Conservation (phyloP, 2,797 vertebrate species). For the Rhadinocentrus ornatus region DNA sequence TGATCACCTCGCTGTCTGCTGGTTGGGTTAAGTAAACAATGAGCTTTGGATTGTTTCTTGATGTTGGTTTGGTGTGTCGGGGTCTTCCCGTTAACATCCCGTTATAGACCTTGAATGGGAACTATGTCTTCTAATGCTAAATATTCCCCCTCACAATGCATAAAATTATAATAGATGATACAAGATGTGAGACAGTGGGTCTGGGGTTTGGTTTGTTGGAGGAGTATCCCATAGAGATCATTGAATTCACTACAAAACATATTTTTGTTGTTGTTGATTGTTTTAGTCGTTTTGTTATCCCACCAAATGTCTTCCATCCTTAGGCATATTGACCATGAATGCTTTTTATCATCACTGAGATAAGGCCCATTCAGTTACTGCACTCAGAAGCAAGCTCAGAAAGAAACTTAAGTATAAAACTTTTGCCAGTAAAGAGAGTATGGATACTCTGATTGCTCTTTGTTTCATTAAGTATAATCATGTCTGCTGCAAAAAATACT, state of each 20-base stretch:
- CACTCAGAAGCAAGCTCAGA: constrained; percentile 11
- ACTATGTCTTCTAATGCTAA: neutral
- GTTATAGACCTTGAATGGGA: neutral
- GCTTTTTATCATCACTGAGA: neutral
- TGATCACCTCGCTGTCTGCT: too few relatives aligned
- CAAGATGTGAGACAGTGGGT: neutral
- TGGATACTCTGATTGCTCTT: neutral
- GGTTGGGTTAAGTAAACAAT: too few relatives aligned
- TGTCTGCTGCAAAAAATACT: too few relatives aligned
- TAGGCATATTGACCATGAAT: too few relatives aligned
- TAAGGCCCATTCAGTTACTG: neutral
- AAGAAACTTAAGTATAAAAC: neutral
- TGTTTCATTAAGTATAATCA: neutral
- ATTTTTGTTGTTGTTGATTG: too few relatives aligned
- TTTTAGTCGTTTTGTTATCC: neutral
- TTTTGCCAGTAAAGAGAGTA: neutral
- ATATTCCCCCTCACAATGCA: neutral
- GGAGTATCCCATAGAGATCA: neutral
- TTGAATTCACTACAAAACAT: neutral
- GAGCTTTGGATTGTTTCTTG: neutral
- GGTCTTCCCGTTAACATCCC: neutral
- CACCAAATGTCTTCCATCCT: neutral
- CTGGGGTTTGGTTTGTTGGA: neutral
- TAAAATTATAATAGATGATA: neutral
- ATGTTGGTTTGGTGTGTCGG: neutral